phyloP scores from a whole-genome alignment of 2,797 vertebrate species.

The Gorsachius magnificus region DNA sequence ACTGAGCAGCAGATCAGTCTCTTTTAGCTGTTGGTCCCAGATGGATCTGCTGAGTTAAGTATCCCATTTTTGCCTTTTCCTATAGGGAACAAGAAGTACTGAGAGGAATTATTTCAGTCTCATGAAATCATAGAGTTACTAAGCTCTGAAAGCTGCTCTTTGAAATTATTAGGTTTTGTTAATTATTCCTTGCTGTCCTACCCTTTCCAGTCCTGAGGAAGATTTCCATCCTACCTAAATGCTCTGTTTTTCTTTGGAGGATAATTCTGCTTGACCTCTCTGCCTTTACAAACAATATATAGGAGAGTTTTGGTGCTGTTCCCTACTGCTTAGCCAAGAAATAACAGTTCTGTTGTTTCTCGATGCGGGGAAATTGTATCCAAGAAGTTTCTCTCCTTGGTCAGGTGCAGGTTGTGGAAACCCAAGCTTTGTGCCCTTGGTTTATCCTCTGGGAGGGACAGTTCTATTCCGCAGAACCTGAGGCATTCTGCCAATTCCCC shows the following conservation, averaged over 20 bases:
- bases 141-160: not conserved
- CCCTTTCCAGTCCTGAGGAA: not conserved
- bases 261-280: not conserved
- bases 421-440: constrained; percentile 23
- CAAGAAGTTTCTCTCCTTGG: constrained; percentile 12
- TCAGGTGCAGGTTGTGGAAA: not conserved
- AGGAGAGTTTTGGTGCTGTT: not conserved
- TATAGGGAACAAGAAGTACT: not conserved
- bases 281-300: not conserved
- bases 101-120: not conserved
- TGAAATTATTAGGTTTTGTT: not conserved
- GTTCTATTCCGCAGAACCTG: not conserved
- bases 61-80: not conserved
- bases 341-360: not conserved
- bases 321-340: not conserved
- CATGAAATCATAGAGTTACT: not conserved
- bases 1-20: not conserved
- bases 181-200: not conserved
- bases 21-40: not conserved
- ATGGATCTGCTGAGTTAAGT: not conserved
- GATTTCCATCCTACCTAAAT: not conserved
- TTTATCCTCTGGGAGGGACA: constrained; percentile 19
- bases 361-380: not conserved
- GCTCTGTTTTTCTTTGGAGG: not conserved
- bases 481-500: constrained; percentile 44